Evolutionary conservation across 1,140 invertebrate genomes (phyloP).

Genomic region (Drosophila virilis): DNA sequence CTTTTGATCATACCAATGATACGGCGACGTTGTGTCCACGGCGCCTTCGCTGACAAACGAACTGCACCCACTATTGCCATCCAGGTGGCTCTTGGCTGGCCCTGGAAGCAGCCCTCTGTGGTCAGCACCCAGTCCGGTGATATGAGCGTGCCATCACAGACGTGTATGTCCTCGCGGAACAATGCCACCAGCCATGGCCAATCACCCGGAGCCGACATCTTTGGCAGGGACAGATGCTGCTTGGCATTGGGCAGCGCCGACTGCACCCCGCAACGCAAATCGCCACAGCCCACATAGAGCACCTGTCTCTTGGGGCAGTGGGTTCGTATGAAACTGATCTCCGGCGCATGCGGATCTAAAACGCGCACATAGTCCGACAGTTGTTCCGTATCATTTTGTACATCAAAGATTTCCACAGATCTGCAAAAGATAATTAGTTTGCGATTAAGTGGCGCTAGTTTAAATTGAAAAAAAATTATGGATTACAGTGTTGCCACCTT

Average conservation of each 20-base stretch:
- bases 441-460: background rate
- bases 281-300: conserved; percentile 90
- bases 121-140: conserved; percentile 93
- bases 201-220: conserved; percentile 90
- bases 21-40: conserved; percentile 94
- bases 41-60: conserved; percentile 90
- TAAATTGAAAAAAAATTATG: background rate
- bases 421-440: conserved; percentile 46
- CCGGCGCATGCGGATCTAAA: conserved; percentile 90
- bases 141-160: conserved; percentile 93
- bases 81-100: conserved; percentile 94
- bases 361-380: conserved; percentile 90
- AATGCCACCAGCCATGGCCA: conserved; percentile 96
- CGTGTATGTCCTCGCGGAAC: conserved; percentile 92
- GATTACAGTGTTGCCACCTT: background rate
- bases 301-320: conserved; percentile 91
- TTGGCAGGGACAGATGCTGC: conserved; percentile 85
- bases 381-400: conserved; percentile 85
- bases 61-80: conserved; percentile 91
- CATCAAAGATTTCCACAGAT: conserved; percentile 86
- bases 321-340: conserved; percentile 92
- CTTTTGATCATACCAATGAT: conserved; percentile 94
- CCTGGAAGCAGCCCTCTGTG: conserved; percentile 95
- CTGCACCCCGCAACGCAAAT: conserved; percentile 92
- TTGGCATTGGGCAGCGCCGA: conserved; percentile 86